phyloP scores from a whole-genome alignment of 2,797 vertebrate genomes.

The Syncerus caffer region DNA sequence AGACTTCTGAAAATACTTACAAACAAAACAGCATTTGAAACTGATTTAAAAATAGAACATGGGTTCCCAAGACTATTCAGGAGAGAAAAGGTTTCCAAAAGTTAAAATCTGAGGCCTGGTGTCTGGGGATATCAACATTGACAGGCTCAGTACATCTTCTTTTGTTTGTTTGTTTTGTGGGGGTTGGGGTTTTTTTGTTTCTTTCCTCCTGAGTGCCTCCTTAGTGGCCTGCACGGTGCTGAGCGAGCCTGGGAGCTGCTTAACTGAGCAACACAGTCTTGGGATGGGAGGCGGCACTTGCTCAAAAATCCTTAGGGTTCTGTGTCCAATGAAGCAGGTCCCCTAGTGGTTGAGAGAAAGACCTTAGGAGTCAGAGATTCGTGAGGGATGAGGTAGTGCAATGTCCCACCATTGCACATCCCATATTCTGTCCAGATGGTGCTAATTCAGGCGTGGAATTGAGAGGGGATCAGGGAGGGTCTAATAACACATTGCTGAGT shows the following conservation, averaged over 20 bases:
- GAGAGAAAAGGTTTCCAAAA: neutral
- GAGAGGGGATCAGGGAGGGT: neutral
- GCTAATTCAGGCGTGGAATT: neutral
- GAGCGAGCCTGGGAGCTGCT: neutral
- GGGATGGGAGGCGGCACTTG: neutral
- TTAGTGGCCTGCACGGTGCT: neutral
- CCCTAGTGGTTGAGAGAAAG: neutral
- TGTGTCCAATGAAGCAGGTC: neutral
- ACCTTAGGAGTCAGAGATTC: neutral
- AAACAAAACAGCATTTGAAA: neutral
- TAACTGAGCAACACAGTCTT: neutral
- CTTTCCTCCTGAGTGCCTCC: neutral
- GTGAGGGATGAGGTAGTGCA: neutral
- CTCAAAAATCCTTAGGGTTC: neutral
- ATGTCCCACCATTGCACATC: rapidly evolving
- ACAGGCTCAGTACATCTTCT: neutral
- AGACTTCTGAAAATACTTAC: neutral
- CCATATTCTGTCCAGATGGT: neutral
- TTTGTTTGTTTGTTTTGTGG: neutral
- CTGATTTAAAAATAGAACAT: neutral
- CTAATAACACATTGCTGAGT: neutral
- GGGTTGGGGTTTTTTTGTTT: neutral
- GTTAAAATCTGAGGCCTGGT: neutral
- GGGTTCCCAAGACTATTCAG: neutral
- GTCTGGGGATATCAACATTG: neutral